Evolutionary conservation across 2,797 vertebrate species (phyloP).

Genomic region (Hybognathus amarus): DNA sequence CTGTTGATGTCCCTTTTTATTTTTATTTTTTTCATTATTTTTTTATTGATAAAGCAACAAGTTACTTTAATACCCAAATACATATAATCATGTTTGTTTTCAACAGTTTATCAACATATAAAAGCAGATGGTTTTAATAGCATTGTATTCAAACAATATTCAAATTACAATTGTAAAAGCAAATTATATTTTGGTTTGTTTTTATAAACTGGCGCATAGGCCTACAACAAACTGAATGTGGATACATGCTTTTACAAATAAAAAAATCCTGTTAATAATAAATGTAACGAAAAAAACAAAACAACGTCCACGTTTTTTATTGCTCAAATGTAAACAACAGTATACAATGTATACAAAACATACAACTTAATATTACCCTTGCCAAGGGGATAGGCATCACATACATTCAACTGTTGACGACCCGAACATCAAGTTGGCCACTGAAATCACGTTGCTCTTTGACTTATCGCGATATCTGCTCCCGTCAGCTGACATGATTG

Average conservation of each 20-base stretch:
- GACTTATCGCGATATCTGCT: slow-evolving; percentile 29
- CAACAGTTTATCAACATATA: neutral
- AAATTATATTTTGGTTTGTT: neutral
- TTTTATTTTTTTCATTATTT: no score
- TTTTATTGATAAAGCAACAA: neutral
- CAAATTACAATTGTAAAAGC: neutral
- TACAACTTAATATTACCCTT: no score
- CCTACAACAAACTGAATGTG: neutral
- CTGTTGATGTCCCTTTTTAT: no score
- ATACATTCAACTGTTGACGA: no score
- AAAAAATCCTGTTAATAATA: no score
- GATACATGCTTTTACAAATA: no score
- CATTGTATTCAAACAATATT: neutral
- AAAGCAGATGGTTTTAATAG: neutral
- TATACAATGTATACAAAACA: no score
- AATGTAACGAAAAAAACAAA: no score
- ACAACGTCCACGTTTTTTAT: no score
- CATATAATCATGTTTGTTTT: neutral
- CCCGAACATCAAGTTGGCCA: neutral
- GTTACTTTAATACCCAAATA: neutral
- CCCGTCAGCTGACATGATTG: slow-evolving; percentile 37
- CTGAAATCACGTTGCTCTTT: neutral
- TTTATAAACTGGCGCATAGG: neutral
- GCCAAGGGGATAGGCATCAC: no score
- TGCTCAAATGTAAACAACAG: no score